Conservation (phyloP, 1,140 invertebrate species). For the Drosophila baimaii region DNA sequence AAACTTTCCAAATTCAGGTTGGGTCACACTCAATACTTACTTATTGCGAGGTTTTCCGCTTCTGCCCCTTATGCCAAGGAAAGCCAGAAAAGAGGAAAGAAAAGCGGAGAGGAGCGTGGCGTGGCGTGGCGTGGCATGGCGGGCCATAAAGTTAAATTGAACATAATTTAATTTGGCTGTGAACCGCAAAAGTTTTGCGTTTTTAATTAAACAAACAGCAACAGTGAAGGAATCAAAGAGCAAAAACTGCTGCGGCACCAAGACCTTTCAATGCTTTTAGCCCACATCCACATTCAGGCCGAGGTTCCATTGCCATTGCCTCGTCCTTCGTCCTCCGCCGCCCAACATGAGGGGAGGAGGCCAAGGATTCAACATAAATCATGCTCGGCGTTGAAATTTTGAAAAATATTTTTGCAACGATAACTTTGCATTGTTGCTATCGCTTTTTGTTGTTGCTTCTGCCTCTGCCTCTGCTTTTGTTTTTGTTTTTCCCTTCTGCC, state of each 20-base stretch:
- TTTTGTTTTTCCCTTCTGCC: constrained; percentile 27
- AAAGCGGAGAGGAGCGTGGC: neutral
- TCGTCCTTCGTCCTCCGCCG: constrained; percentile 1
- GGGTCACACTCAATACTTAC: constrained; percentile 56
- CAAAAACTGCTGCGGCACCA: constrained; percentile 42
- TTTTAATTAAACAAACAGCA: constrained; percentile 68
- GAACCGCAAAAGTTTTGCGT: constrained; percentile 65
- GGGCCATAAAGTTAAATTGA: constrained; percentile 58
- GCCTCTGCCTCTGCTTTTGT: constrained; percentile 18
- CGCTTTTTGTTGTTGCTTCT: constrained; percentile 27
- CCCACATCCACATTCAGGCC: neutral
- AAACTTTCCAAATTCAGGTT: constrained; percentile 54
- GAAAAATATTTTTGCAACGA: constrained; percentile 75
- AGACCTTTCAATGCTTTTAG: constrained; percentile 53
- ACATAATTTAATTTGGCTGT: constrained; percentile 64
- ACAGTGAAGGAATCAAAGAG: constrained; percentile 58
- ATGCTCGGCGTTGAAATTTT: constrained; percentile 71
- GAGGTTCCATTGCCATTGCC: constrained; percentile 5
- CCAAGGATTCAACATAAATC: constrained; percentile 67
- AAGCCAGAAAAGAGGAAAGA: constrained; percentile 19
- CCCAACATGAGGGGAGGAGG: constrained; percentile 14
- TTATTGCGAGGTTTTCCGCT: constrained; percentile 38
- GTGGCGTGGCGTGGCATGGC: neutral
- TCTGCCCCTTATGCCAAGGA: neutral
- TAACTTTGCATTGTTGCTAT: constrained; percentile 68